Evolutionary conservation across 2,113 vertebrate genomes (phyloP), one percentile per base, ranked within the genome.

Genomic region (Oncorhynchus nerka): DNA sequence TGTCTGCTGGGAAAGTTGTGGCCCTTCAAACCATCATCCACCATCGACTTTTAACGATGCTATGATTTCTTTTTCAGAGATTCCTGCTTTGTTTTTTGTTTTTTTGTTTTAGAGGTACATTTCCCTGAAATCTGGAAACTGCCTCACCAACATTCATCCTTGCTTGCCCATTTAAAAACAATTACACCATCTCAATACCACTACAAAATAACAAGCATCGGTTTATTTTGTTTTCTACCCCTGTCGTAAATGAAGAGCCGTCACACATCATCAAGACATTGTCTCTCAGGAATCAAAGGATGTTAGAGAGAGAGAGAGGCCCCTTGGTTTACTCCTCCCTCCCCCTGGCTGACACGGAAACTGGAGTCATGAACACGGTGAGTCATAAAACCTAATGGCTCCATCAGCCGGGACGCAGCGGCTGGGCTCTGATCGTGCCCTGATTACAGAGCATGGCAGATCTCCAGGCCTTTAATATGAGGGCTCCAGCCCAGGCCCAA

Each of bases 51-150:
- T 73, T 86, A 76, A 87, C 85, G 79, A 82, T 79, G 78, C 71
- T 75, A 75, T 78, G 55, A 79, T 39, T 73, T 82, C 1, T 81
- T 16, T 76, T 81, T 51, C 77, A 82, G 51, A 76, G 78, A 84
- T 89, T 87, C 84, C 24, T 87, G 87, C 81, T 83, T 85, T 81
- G 83, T 85, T 86, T 62, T 87, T 83, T 45, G 79, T 87, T 83
- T 84, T 87, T 83, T 83, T 80, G 82, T 77, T 79, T 77, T 85
- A 80, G 79, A 81, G 81, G 82, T 84, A 83, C 87, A 90, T 87
- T 89, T 86, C 82, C 76, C 81, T 81, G 81, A 83, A 83, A 67
- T 78, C 76, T 90, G 87, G 85, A 89, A 87, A 83, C 77, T 73
- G 83, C 89, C 87, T 83, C 88, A 65, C 30, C 26, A 55, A 51